Base-by-base conservation (phyloP, 2,797 vertebrate species). In the Botia kubotai region DNA sequence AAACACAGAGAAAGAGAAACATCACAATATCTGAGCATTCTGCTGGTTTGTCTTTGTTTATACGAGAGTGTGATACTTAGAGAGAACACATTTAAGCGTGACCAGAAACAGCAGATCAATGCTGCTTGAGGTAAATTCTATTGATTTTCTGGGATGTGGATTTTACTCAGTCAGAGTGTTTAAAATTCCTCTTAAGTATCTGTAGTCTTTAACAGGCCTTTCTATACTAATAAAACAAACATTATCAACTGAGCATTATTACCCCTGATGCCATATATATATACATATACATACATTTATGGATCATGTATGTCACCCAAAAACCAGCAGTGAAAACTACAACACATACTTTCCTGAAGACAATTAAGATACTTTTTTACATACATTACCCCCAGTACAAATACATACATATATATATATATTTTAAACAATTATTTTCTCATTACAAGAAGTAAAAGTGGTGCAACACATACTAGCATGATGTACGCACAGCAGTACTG, bases 111-210 rank as follows among this genome's bases (percentile, higher is more conserved):
- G 66, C 4, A 63, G 72, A 86, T 88, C 86, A 77, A 83, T 84
- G 80, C 17, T 66, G 80, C 80, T 85, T 16, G 48, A 48, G 67
- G 87, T 70, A 66, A 80, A 85, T 68, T 70, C 71, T 82, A 85
- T 70, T 57, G 77, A 82, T 85, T 81, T 65, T 77, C 65, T 14
- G 11, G n/a, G 57, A 65, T 77, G 39, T 72, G 69, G 62, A 63
- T 60, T 82, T 52, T 13, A 33, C 52, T 48, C 62, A 36, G 55
- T 36, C 66, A 50, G 50, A 55, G 72, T 7, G 13, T 60, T 79
- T 74, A 16, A 55, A 69, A 63, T 83, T 65, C 72, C 29, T 67
- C 23, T 26, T 11, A 70, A 23, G 26, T 46, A 39, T 66, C 33
- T 72, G 39, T 48, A 57, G 48, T 53, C 14, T 60, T 80, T 60